phyloP scores from a whole-genome alignment of 2,888 invertebrate genomes.

The Kuschelorhynchus macadamiae region DNA sequence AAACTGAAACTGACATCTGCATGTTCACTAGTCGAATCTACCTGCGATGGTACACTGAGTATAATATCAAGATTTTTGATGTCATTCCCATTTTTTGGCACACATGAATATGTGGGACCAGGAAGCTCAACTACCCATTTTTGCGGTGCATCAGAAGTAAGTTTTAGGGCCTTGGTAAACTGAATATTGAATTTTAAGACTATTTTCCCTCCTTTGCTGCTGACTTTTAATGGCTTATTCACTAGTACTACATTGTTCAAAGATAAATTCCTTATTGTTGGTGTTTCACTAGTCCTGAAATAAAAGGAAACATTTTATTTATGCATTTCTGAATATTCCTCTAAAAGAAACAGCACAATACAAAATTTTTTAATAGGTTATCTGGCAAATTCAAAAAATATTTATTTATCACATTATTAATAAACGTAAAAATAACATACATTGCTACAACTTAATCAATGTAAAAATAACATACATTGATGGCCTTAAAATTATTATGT shows the following conservation, averaged over 20 bases:
- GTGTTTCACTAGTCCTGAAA: neutral
- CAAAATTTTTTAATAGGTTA: too few relatives aligned
- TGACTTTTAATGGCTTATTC: conserved; percentile 38
- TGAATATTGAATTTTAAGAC: conserved; percentile 58
- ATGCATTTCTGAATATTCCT: neutral
- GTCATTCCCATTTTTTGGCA: conserved; percentile 61
- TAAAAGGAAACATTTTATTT: neutral
- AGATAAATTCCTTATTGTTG: neutral
- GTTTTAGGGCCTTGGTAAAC: conserved; percentile 69
- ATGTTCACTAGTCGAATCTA: conserved; percentile 38
- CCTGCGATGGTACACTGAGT: conserved; percentile 59
- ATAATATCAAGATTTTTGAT: conserved; percentile 61
- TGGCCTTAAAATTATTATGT: too few relatives aligned
- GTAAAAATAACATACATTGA: too few relatives aligned
- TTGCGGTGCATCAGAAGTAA: conserved; percentile 73
- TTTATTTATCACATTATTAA: too few relatives aligned
- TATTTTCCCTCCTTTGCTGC: conserved; percentile 41
- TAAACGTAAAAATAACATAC: too few relatives aligned
- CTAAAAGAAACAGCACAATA: too few relatives aligned
- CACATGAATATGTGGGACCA: conserved; percentile 63
- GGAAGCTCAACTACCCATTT: conserved; percentile 69
- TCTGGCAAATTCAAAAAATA: too few relatives aligned
- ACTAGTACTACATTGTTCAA: conserved; percentile 15
- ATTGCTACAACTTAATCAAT: too few relatives aligned
- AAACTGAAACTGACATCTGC: conserved; percentile 63